Evolutionary conservation across 2,888 invertebrate genomes (phyloP), one percentile per base, ranked within the genome.

Genomic region (Troides aeacus): DNA sequence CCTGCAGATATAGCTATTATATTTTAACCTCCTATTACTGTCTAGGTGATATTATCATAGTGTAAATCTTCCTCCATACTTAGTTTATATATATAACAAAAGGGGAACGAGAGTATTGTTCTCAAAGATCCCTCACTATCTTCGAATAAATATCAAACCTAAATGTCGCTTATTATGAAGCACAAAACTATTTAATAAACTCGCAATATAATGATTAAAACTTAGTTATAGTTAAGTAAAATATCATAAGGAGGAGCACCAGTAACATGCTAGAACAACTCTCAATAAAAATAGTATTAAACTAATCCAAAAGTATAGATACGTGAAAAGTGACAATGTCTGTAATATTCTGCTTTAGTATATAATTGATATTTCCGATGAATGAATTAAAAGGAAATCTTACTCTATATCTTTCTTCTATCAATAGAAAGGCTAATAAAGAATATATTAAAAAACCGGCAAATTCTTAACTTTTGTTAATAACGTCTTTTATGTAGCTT

Each of bases 401-500:
- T 15, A 46, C 46, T 12, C n/a, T 53, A 53, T 53, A 53, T 53
- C 53, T 53, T n/a, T n/a, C 8, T 53, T 53, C 53, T n/a, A 1
- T 53, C 53, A n/a, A n/a, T 10, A 23, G 12, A 12, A 58, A 58
- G 23, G 57, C 23, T 12, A 12, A 58, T 12, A 58, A 58, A 58
- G 23, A 23, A 12, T 5, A 24, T 58, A 23, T 23, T 15, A 21
- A 58, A 58, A 12, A 23, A 15, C 23, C 57, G 15, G 15, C n/a
- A 53, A 53, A 53, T 64, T 30, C 53, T 56, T 64, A 39, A 21
- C 39, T 58, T 39, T 57, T 42, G 39, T 64, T 57, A 39, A 23
- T 62, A 58, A 23, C 62, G 17, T 63, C 30, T 18, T 63, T 36
- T 63, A 57, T 62, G 66, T 59, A 83, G 84, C 85, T 89, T 88